Evolutionary conservation across 2,888 invertebrate species (phyloP).

Genomic region (Lottia scabra): DNA sequence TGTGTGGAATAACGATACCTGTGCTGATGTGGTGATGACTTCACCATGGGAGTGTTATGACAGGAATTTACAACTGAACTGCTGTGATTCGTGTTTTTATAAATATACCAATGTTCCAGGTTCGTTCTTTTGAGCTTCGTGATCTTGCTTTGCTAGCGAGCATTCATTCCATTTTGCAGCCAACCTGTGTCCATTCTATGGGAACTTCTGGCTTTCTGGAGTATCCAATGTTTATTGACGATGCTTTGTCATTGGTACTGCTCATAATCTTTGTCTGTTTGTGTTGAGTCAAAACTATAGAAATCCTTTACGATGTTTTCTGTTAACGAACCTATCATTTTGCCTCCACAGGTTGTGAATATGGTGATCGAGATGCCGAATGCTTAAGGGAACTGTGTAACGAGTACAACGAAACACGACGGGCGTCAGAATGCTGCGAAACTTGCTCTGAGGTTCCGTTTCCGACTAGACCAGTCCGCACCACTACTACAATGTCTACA

Average conservation of each 20-base stretch:
- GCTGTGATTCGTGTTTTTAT: conserved; percentile 29
- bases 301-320: no score
- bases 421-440: conserved; percentile 22
- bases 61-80: conserved; percentile 22
- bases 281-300: no score
- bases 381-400: conserved; percentile 28
- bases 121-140: background rate
- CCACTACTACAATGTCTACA: conserved; percentile 20
- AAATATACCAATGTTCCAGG: conserved; percentile 22
- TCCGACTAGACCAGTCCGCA: conserved; percentile 17
- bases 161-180: no score
- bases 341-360: conserved; percentile 38
- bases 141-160: no score
- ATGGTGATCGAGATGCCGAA: conserved; percentile 27
- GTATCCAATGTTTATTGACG: no score
- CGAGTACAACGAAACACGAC: conserved; percentile 24
- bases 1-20: conserved; percentile 22
- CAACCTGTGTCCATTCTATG: no score
- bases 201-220: no score
- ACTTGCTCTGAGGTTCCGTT: conserved; percentile 29
- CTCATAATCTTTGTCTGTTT: no score
- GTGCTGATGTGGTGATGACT: conserved; percentile 26
- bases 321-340: no score
- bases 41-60: conserved; percentile 27
- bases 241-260: no score